Evolutionary conservation across 1,140 invertebrate genomes (phyloP).

Genomic region (Aethina tumida): DNA sequence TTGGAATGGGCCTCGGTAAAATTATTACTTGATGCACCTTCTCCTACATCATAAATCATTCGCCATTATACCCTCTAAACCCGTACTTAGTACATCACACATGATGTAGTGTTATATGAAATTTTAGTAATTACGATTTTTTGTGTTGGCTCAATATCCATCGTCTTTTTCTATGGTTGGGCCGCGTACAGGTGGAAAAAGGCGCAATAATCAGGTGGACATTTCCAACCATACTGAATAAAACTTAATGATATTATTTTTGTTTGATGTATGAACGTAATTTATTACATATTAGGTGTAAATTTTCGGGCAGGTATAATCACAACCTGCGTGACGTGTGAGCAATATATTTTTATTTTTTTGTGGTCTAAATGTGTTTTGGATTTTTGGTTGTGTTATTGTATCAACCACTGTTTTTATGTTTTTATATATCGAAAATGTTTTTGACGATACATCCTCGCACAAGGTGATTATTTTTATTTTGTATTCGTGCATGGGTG

Average conservation of each 20-base stretch:
- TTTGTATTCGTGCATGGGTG: too few species aligned
- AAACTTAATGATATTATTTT: not conserved
- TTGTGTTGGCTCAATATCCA: too few species aligned
- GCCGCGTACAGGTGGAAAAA: too few species aligned
- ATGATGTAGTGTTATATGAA: constrained; percentile 18
- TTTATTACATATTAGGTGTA: constrained; percentile 15
- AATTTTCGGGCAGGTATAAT: constrained; percentile 8
- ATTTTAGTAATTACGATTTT: constrained; percentile 16
- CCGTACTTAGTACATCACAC: constrained; percentile 16
- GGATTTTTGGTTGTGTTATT: too few species aligned
- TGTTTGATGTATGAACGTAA: constrained; percentile 6
- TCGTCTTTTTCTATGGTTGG: too few species aligned
- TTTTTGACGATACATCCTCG: too few species aligned
- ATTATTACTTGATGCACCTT: not conserved
- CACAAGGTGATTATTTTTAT: too few species aligned
- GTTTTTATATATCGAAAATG: too few species aligned
- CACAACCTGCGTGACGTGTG: not conserved
- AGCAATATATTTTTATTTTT: constrained; percentile 1
- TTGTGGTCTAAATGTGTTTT: too few species aligned
- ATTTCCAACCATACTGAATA: not conserved
- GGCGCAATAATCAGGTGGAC: too few species aligned
- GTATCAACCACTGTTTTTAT: too few species aligned
- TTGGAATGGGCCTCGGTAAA: too few species aligned
- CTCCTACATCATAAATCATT: constrained; percentile 1
- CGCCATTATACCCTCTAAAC: constrained; percentile 13